Percentiles rank a stretch among this genome's conserved stretches.
These are phyloP conservation scores for Villa cingulata DNA, from an alignment of 2,888 invertebrate species.

Conservation along the genomic window DNA sequence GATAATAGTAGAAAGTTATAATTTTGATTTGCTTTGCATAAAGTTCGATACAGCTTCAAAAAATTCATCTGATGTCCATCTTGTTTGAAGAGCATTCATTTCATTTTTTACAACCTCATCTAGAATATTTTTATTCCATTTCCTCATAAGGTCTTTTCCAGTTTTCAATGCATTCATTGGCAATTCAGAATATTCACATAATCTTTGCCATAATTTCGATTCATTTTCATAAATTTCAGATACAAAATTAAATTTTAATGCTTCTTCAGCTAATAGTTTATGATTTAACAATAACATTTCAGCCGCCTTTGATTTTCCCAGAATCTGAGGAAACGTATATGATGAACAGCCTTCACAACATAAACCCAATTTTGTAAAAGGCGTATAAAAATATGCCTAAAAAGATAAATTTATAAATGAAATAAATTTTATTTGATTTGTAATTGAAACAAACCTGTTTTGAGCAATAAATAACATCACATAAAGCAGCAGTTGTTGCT, in stretches of 20 bases:
- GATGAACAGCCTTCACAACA: conserved; percentile 84
- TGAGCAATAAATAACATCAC: conserved; percentile 80
- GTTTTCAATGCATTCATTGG: conserved; percentile 29
- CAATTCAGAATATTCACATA: conserved; percentile 41
- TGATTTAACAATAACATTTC: conserved; percentile 56
- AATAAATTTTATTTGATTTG: too few relatives aligned
- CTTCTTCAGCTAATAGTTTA: conserved; percentile 67
- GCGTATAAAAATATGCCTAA: conserved; percentile 77
- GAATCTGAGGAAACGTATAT: conserved; percentile 65
- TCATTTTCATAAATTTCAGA: conserved; percentile 21
- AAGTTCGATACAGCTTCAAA: conserved; percentile 37
- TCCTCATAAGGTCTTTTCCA: conserved; percentile 52
- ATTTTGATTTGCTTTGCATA: conserved; percentile 22
- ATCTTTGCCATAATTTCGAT: conserved; percentile 44
- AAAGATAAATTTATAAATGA: conserved; percentile 14
- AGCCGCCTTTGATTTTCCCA: conserved; percentile 64
- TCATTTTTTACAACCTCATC: conserved; percentile 55
- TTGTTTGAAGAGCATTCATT: conserved; percentile 46
- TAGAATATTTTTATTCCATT: conserved; percentile 45
- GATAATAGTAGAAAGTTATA: too few relatives aligned
- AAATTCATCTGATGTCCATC: conserved; percentile 54
- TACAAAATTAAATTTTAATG: neutral
- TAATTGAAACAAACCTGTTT: conserved; percentile 46
- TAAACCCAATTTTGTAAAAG: conserved; percentile 73
- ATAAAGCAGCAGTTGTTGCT: conserved; percentile 69